Conservation (phyloP, 2,888 invertebrate species). For the Drosophila yooni region DNA sequence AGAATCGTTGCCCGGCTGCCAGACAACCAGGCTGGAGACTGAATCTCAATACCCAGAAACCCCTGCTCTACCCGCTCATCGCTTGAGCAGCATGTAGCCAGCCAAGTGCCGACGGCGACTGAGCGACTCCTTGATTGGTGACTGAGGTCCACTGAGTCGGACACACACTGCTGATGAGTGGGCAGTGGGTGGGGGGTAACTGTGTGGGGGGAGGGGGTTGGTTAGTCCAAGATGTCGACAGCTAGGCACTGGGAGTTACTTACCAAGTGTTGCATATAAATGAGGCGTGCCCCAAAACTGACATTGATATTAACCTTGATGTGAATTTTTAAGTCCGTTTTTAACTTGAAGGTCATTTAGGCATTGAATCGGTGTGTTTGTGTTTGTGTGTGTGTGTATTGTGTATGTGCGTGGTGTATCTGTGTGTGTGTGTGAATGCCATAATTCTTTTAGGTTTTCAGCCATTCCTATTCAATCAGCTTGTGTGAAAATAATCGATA, state of each 20-base stretch:
- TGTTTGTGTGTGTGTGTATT: neutral
- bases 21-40: constrained; percentile 35
- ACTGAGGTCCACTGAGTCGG: constrained; percentile 3
- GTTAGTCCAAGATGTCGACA: constrained; percentile 4
- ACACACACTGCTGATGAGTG: constrained; percentile 1
- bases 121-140: constrained; percentile 25
- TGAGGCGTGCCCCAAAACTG: constrained; percentile 74
- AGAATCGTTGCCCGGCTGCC: constrained; percentile 10
- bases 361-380: neutral
- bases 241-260: constrained; percentile 6
- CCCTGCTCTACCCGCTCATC: neutral
- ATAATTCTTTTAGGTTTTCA: neutral
- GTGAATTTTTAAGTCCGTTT: constrained; percentile 37
- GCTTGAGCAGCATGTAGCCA: constrained; percentile 51
- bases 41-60: constrained; percentile 23
- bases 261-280: constrained; percentile 69
- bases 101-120: constrained; percentile 64
- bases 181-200: neutral
- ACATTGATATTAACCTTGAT: constrained; percentile 80
- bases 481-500: neutral
- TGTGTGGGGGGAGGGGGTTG: neutral
- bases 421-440: neutral
- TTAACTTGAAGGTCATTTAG: constrained; percentile 36
- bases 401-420: neutral
- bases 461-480: neutral